These are phyloP conservation scores for Phaetusa simplex DNA, from an alignment of 2,113 vertebrate species.

Conservation along the genomic window DNA sequence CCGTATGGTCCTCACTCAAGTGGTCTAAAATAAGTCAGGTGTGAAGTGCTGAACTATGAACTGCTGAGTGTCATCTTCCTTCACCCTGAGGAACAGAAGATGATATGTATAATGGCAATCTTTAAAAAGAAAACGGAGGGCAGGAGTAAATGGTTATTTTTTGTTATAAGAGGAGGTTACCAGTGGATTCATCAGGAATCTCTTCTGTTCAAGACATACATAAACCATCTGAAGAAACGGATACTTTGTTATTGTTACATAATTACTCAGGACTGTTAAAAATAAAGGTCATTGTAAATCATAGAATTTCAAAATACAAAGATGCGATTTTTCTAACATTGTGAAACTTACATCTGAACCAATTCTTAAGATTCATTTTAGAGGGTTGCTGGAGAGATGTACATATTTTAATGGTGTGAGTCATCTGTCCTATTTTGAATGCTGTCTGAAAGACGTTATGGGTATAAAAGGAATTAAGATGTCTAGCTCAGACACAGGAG, in stretches of 20 bases:
- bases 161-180: background rate
- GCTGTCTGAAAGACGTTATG: background rate
- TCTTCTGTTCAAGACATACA: background rate
- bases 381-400: rapidly evolving
- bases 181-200: background rate
- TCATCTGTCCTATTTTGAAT: background rate
- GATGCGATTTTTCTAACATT: background rate
- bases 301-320: background rate
- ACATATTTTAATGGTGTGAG: background rate
- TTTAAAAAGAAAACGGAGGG: background rate
- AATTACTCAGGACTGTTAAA: background rate
- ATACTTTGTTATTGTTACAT: background rate
- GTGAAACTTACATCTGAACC: background rate
- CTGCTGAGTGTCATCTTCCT: background rate
- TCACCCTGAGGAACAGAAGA: background rate
- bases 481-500: background rate
- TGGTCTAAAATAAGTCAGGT: background rate
- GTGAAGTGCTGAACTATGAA: background rate
- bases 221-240: background rate
- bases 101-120: background rate
- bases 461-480: background rate
- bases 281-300: background rate
- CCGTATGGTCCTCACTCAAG: background rate
- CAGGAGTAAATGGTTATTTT: background rate
- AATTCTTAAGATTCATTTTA: background rate